These are phyloP conservation scores for Anguilla obscura DNA, from an alignment of 2,797 vertebrate species.

Conservation along the genomic window DNA sequence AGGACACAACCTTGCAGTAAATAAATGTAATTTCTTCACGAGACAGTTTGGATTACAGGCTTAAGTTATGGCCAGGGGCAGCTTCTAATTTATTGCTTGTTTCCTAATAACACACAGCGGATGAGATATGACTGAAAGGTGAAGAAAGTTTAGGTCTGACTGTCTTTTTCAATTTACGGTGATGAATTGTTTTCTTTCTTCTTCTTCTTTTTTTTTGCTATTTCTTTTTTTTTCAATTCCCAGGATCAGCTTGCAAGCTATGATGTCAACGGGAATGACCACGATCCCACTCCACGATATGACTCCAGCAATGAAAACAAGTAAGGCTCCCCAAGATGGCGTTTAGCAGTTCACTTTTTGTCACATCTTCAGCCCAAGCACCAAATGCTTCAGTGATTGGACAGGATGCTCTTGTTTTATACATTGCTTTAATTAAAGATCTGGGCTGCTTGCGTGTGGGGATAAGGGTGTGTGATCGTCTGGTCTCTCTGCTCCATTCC, in stretches of 20 bases:
- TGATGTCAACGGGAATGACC: slow-evolving; percentile 85
- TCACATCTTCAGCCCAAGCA: not conserved
- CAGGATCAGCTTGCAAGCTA: slow-evolving; percentile 89
- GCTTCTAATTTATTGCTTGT: slow-evolving; percentile 46
- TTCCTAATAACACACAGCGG: slow-evolving; percentile 38
- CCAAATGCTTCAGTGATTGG: not conserved
- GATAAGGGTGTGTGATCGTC: not conserved
- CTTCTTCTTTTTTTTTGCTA: not conserved
- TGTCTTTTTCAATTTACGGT: slow-evolving; percentile 10
- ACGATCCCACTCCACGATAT: slow-evolving; percentile 85
- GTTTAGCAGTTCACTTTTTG: not conserved
- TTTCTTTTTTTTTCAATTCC: slow-evolving; percentile 3
- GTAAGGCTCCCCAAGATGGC: slow-evolving; percentile 63
- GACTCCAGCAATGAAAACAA: slow-evolving; percentile 74
- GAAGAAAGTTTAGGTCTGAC: slow-evolving; percentile 34
- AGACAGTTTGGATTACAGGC: slow-evolving; percentile 46
- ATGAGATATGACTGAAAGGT: slow-evolving; percentile 48
- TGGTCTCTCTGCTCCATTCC: not conserved
- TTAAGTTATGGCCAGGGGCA: slow-evolving; percentile 39
- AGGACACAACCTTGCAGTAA: slow-evolving; percentile 45
- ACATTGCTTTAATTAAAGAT: slow-evolving; percentile 39
- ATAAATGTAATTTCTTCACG: slow-evolving; percentile 42
- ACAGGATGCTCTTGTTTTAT: slow-evolving; percentile 18
- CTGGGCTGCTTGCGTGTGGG: slow-evolving; percentile 11
- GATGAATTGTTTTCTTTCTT: slow-evolving; percentile 37